Percentiles rank a stretch among this genome's conserved stretches.
Conservation (phyloP, 2,113 vertebrate species). For the Leptobrachium leishanense region DNA sequence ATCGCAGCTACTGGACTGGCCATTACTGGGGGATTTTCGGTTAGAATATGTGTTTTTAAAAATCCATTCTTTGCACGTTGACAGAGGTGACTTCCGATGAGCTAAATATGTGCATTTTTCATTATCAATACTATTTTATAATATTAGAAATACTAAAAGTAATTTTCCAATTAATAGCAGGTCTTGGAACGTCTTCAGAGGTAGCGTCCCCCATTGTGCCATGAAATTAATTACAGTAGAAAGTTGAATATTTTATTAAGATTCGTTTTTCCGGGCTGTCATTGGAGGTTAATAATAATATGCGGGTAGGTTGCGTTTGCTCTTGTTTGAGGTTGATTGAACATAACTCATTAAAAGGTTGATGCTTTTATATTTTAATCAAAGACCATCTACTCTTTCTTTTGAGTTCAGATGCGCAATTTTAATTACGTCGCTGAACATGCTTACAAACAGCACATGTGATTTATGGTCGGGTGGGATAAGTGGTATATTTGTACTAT, state of each 20-base stretch:
- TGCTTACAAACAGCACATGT: too few relatives aligned
- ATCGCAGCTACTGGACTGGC: too few relatives aligned
- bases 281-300: slow-evolving; percentile 26
- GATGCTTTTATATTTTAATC: slow-evolving; percentile 34
- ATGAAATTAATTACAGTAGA: slow-evolving; percentile 37
- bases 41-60: background rate
- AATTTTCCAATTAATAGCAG: slow-evolving; percentile 13
- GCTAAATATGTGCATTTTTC: too few relatives aligned
- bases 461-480: too few relatives aligned
- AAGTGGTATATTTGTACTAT: too few relatives aligned
- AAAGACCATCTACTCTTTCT: slow-evolving; percentile 17
- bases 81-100: too few relatives aligned
- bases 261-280: slow-evolving; percentile 16
- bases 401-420: too few relatives aligned
- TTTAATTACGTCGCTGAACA: too few relatives aligned
- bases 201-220: slow-evolving; percentile 21
- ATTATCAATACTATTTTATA: too few relatives aligned
- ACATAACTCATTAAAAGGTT: slow-evolving; percentile 34
- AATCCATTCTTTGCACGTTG: too few relatives aligned
- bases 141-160: too few relatives aligned
- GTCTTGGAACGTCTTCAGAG: slow-evolving; percentile 19
- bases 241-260: slow-evolving; percentile 36
- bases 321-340: slow-evolving; percentile 31
- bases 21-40: background rate
- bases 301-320: slow-evolving; percentile 18